Base-by-base conservation (phyloP, 2,888 invertebrate genomes). In the Andricus curvator region DNA sequence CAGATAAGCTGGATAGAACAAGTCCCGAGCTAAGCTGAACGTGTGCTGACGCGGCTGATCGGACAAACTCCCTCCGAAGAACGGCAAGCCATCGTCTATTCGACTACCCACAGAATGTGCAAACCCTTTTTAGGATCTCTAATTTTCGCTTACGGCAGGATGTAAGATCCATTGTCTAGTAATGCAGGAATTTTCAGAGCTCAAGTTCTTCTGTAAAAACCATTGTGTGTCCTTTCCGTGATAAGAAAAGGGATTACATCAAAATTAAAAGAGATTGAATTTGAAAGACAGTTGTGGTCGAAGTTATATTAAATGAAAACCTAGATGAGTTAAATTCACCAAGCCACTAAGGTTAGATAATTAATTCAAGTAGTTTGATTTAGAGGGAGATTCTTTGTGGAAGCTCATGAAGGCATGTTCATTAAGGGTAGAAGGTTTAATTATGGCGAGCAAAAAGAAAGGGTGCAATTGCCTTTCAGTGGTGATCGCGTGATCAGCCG, bases 31-130 rank as follows among this genome's bases (percentile, higher is more conserved):
- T 51, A 37, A 77, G 68, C 78, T 70, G 79, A 78, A 78, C 78
- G 78, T 81, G 82, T 78, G 84, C 86, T 85, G 83, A 84, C 84
- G 81, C 60, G 51, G 80, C 80, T 81, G 78, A 82, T 84, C 81
- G 81, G 80, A 77, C 77, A 33, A 44, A 22, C 29, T 65, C 6
- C 11, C 5, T 37, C 66, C 67, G 51, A 70, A 25, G 48, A 44
- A 79, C 25, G 51, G 65, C 67, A 56, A 76, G 29, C 80, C 77
- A 80, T 80, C 80, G 81, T 83, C 78, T 79, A 82, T 83, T 85
- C 81, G 81, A 82, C 81, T 82, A 81, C 62, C 80, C 83, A 76
- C 80, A 78, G 80, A 83, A 81, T 65, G 80, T 81, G 80, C 79
- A 76, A 82, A 79, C 68, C 65, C 51, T 67, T 79, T 79, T 79